phyloP scores from a whole-genome alignment of 1,140 invertebrate species.

The Acarapis woodi region DNA sequence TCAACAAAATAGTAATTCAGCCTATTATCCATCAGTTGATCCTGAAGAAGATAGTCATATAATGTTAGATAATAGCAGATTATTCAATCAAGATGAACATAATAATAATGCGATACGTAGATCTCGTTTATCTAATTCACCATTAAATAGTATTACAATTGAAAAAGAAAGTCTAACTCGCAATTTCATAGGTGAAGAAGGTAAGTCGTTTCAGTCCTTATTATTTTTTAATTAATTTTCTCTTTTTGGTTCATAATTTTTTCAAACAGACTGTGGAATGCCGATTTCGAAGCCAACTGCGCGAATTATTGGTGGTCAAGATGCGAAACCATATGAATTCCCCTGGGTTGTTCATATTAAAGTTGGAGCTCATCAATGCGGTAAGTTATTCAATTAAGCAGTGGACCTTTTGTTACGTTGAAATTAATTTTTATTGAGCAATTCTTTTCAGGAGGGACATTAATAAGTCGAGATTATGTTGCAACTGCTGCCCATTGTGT shows the following conservation, averaged over 20 bases:
- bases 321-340: conserved; percentile 57
- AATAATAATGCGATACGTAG: neutral
- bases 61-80: too few species aligned
- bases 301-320: conserved; percentile 67
- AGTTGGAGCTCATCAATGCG: conserved; percentile 40
- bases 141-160: neutral
- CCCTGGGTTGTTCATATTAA: conserved; percentile 75
- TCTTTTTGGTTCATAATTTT: conserved; percentile 2
- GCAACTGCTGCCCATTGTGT: conserved; percentile 25
- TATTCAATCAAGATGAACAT: too few species aligned
- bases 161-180: neutral
- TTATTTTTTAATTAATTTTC: neutral
- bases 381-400: too few species aligned
- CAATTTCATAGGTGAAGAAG: neutral
- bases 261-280: conserved; percentile 11
- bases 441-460: too few species aligned
- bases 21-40: too few species aligned
- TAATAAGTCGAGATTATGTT: conserved; percentile 22
- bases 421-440: too few species aligned
- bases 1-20: too few species aligned
- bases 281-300: conserved; percentile 12
- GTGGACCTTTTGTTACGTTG: too few species aligned
- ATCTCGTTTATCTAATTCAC: neutral
- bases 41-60: too few species aligned
- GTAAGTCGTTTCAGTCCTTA: neutral